Conservation (phyloP, 2,113 vertebrate species). For the Psittacus erithacus region DNA sequence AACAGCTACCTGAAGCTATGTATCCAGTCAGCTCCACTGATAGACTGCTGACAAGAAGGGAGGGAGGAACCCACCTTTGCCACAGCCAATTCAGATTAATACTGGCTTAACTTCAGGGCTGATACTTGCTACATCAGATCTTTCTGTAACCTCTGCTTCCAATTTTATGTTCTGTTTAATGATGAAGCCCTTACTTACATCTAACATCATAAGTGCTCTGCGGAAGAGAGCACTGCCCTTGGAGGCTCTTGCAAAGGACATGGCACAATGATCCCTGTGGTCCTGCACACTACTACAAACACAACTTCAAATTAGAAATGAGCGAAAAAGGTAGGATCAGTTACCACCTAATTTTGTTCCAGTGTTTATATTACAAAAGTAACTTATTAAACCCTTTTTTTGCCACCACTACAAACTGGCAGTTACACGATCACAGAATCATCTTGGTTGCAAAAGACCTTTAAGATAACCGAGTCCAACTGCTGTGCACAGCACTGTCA, state of each 20-base stretch:
- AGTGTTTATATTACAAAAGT: not conserved
- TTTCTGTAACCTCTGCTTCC: not conserved
- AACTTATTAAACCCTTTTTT: not conserved
- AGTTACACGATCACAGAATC: rapidly evolving
- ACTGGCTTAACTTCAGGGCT: too few relatives aligned
- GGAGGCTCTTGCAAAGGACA: not conserved
- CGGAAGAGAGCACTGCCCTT: not conserved
- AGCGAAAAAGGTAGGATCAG: rapidly evolving
- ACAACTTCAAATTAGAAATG: not conserved
- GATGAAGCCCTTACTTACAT: not conserved
- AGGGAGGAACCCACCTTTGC: not conserved
- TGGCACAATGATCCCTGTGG: rapidly evolving
- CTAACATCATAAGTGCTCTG: rapidly evolving
- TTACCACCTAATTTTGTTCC: not conserved
- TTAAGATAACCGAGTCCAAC: not conserved
- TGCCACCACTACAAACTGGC: not conserved
- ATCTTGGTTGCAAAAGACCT: not conserved
- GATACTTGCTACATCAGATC: rapidly evolving
- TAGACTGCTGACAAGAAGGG: not conserved
- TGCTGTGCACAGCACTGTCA: too few relatives aligned
- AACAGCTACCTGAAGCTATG: not conserved
- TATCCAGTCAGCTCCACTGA: not conserved
- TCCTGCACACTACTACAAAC: not conserved
- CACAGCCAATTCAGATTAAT: rapidly evolving
- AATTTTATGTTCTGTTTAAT: not conserved